Evolutionary conservation across 2,888 invertebrate genomes (phyloP).

Genomic region (Tolmerus cingulatus): DNA sequence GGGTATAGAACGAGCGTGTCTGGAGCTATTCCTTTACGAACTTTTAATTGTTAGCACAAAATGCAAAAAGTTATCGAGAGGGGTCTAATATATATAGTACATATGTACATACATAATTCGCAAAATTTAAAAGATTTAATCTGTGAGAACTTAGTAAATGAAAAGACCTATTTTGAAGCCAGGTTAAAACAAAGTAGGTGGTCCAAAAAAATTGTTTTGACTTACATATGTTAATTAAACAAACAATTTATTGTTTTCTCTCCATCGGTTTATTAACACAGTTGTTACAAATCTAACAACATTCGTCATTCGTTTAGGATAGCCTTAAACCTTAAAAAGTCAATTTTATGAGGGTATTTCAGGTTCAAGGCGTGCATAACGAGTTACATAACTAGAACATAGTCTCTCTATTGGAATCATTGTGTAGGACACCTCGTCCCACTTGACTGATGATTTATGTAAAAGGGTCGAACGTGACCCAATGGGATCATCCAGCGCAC

Average conservation of each 20-base stretch:
- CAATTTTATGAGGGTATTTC: not conserved
- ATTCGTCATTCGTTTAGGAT: not conserved
- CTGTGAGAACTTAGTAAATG: too few relatives aligned
- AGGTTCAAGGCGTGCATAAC: not conserved
- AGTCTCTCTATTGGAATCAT: not conserved
- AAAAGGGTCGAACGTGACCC: not conserved
- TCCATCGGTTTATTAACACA: not conserved
- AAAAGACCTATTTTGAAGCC: not conserved
- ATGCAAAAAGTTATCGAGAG: too few relatives aligned
- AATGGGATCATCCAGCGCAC: not conserved
- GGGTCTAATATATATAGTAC: too few relatives aligned
- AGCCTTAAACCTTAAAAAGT: not conserved
- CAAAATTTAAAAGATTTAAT: too few relatives aligned
- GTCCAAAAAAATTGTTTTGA: not conserved
- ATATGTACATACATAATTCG: too few relatives aligned
- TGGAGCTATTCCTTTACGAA: too few relatives aligned
- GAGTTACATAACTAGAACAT: not conserved
- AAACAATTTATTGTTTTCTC: not conserved
- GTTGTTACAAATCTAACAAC: not conserved
- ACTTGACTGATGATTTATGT: not conserved
- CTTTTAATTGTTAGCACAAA: too few relatives aligned
- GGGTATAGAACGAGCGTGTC: too few relatives aligned
- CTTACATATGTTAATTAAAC: not conserved
- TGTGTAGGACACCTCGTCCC: not conserved
- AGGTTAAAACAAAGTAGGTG: not conserved